Evolutionary conservation across 2,113 vertebrate genomes (phyloP).

Genomic region (Origma solitaria): DNA sequence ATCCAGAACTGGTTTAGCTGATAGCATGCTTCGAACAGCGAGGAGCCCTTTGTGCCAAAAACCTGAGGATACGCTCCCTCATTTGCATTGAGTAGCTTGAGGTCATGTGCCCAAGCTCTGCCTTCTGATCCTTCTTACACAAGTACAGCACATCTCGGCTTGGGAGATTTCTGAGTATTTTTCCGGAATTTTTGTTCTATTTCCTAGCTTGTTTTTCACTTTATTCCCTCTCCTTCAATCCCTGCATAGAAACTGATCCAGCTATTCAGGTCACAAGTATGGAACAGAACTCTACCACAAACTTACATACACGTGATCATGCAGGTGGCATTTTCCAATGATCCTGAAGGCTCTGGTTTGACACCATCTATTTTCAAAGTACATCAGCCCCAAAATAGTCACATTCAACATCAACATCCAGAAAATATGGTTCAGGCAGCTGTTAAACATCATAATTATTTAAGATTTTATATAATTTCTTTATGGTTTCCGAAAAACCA

Average conservation of each 20-base stretch:
- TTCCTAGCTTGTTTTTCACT: neutral
- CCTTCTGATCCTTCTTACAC: neutral
- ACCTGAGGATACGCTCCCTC: neutral
- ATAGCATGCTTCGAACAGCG: neutral
- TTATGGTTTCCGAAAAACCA: neutral
- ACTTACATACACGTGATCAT: accelerated
- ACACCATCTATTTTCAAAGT: neutral
- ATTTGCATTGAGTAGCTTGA: neutral
- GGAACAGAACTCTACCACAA: neutral
- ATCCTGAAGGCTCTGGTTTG: neutral
- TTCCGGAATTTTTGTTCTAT: neutral
- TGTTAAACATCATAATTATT: neutral
- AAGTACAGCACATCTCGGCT: neutral
- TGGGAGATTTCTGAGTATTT: neutral
- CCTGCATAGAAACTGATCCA: neutral
- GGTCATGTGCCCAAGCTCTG: slow-evolving; percentile 6
- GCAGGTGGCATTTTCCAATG: neutral
- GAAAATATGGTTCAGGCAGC: neutral
- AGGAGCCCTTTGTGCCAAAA: slow-evolving; percentile 24
- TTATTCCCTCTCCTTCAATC: neutral
- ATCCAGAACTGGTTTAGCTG: neutral
- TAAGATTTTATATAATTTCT: neutral
- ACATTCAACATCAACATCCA: neutral
- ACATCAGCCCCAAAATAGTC: neutral
- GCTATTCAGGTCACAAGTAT: neutral